phyloP scores from a whole-genome alignment of 2,888 invertebrate genomes.

The Cacoxenus indagator region DNA sequence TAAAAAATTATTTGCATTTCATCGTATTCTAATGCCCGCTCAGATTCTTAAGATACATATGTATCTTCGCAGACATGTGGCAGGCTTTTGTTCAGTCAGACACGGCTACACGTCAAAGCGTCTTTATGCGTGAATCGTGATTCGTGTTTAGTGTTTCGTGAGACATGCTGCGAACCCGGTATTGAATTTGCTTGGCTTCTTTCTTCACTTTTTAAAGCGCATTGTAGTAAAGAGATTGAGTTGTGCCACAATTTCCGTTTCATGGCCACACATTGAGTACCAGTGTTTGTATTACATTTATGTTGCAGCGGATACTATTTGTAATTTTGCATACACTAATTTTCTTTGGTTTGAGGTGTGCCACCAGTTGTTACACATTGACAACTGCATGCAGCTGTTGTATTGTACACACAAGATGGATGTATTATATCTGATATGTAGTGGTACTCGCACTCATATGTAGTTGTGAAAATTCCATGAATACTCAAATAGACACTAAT shows the following conservation, averaged over 20 bases:
- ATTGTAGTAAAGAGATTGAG: not conserved
- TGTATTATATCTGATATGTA: not conserved
- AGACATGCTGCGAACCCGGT: not conserved
- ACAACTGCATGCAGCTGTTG: slow-evolving; percentile 1
- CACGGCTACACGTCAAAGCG: not conserved
- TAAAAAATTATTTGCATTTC: slow-evolving; percentile 31
- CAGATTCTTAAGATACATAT: slow-evolving; percentile 39
- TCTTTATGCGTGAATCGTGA: not conserved
- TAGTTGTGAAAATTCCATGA: slow-evolving; percentile 2
- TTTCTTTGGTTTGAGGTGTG: not conserved
- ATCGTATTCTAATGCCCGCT: not conserved
- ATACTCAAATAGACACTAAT: slow-evolving; percentile 7
- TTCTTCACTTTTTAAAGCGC: not conserved
- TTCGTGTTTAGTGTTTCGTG: not conserved
- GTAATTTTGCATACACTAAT: not conserved
- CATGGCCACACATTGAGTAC: not conserved
- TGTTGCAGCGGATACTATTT: not conserved
- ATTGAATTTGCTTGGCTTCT: not conserved
- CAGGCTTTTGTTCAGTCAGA: slow-evolving; percentile 1
- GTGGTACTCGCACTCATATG: too few relatives aligned
- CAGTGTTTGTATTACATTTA: not conserved
- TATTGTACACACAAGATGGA: not conserved
- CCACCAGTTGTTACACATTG: not conserved
- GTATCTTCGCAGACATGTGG: slow-evolving; percentile 40
- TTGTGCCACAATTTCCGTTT: slow-evolving; percentile 6